Percentiles rank a stretch among this genome's conserved stretches.
These are phyloP conservation scores for Tetraodon nigroviridis DNA, from an alignment of 2,113 vertebrate genomes.

Conservation along the genomic window DNA sequence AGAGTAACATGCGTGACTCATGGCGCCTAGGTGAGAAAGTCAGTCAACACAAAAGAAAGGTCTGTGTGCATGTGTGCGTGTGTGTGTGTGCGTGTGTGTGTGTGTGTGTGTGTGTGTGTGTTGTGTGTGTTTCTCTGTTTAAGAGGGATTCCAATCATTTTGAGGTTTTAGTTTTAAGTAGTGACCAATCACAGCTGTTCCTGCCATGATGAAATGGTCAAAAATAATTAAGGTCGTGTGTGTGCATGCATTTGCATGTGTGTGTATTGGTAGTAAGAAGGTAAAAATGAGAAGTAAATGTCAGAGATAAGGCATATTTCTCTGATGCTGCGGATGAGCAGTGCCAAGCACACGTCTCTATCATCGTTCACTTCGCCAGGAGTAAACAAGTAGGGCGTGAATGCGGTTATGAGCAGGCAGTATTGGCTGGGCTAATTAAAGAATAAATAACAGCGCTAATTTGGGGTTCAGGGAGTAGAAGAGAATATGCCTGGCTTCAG, in stretches of 20 bases:
- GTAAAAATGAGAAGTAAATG: constrained; percentile 54
- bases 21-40: constrained; percentile 43
- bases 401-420: constrained; percentile 14
- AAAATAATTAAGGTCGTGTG: too few species aligned
- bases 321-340: constrained; percentile 41
- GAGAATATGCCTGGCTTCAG: constrained; percentile 43
- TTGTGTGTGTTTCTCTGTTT: too few species aligned
- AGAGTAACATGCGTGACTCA: constrained; percentile 58
- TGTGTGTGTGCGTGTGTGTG: background rate
- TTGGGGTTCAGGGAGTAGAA: constrained; percentile 29
- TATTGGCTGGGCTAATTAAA: constrained; percentile 50
- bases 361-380: constrained; percentile 41
- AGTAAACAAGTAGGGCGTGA: constrained; percentile 38
- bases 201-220: too few species aligned
- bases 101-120: too few species aligned
- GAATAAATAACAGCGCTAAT: constrained; percentile 47
- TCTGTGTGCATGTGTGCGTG: background rate
- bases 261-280: background rate
- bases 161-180: too few species aligned
- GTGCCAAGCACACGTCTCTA: background rate
- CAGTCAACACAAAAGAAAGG: constrained; percentile 29
- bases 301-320: constrained; percentile 42
- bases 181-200: too few species aligned
- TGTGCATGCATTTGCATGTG: background rate
- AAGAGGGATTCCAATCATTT: too few species aligned